These are phyloP conservation scores for Neocrepidodera transversa DNA, from an alignment of 2,888 invertebrate genomes.

Conservation along the genomic window DNA sequence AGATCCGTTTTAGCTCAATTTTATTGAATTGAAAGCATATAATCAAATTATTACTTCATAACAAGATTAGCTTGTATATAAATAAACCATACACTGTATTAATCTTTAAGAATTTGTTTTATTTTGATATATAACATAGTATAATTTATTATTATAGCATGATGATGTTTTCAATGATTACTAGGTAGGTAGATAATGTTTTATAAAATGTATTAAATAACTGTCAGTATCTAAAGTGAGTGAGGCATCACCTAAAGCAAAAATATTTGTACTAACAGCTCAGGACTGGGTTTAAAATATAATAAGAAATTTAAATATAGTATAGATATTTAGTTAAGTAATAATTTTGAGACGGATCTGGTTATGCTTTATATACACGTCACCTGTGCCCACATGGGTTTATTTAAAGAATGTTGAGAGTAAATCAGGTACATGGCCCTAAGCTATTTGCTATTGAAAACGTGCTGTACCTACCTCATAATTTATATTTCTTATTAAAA, in stretches of 20 bases:
- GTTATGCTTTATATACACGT: conserved; percentile 10
- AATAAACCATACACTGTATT: too few relatives aligned
- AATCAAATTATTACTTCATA: too few relatives aligned
- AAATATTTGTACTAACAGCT: background rate
- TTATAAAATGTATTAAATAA: conserved; percentile 14
- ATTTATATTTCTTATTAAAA: background rate
- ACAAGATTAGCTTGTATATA: too few relatives aligned
- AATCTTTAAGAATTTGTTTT: too few relatives aligned
- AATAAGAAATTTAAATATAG: background rate
- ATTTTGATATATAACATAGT: background rate
- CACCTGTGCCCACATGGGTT: conserved; percentile 10
- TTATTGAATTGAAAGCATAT: too few relatives aligned
- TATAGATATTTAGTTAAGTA: background rate
- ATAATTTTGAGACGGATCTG: background rate
- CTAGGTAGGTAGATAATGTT: conserved; percentile 12
- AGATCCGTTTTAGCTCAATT: too few relatives aligned
- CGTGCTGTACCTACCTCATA: conserved; percentile 4
- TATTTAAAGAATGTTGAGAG: conserved; percentile 10
- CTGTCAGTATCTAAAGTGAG: conserved; percentile 6
- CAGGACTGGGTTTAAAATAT: background rate
- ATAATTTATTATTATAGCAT: conserved; percentile 6
- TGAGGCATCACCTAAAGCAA: conserved; percentile 11
- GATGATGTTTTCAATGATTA: conserved; percentile 8
- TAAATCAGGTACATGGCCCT: conserved; percentile 8
- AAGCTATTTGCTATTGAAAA: conserved; percentile 14